These are phyloP conservation scores for Rhinopomastus cyanomelas DNA, from an alignment of 2,113 vertebrate genomes.

Conservation along the genomic window DNA sequence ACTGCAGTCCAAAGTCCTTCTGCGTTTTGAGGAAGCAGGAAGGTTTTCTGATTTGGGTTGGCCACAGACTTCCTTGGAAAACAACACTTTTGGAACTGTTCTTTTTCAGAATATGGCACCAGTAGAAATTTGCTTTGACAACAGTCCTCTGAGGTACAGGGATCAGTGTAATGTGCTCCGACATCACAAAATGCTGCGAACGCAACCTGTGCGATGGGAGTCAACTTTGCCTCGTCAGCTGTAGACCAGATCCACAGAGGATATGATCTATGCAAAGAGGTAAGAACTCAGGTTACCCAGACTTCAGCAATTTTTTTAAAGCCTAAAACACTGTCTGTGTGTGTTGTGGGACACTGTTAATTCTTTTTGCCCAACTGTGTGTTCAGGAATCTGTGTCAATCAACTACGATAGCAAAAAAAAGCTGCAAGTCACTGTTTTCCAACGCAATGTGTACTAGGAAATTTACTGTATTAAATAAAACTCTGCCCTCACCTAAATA, in stretches of 20 bases:
- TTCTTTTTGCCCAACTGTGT: neutral
- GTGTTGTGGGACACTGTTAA: neutral
- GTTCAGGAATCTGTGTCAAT: neutral
- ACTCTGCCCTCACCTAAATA: neutral
- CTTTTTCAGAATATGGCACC: neutral
- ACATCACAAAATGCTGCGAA: neutral
- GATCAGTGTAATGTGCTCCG: neutral
- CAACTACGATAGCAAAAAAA: neutral
- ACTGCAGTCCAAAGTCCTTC: neutral
- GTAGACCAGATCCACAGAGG: neutral
- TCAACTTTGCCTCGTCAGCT: neutral
- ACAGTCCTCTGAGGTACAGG: conserved; percentile 13
- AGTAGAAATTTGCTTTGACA: conserved; percentile 40
- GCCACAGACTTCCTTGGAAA: neutral
- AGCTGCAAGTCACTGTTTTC: neutral
- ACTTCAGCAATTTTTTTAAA: neutral
- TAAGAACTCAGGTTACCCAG: conserved; percentile 1
- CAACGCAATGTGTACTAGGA: neutral
- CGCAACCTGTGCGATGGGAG: neutral
- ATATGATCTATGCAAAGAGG: neutral
- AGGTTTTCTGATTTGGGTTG: neutral
- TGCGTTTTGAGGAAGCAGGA: neutral
- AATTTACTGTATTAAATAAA: neutral
- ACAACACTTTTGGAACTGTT: conserved; percentile 6
- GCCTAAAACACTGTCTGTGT: neutral